Conservation (phyloP, 2,797 vertebrate species). For the Girardinus metallicus region DNA sequence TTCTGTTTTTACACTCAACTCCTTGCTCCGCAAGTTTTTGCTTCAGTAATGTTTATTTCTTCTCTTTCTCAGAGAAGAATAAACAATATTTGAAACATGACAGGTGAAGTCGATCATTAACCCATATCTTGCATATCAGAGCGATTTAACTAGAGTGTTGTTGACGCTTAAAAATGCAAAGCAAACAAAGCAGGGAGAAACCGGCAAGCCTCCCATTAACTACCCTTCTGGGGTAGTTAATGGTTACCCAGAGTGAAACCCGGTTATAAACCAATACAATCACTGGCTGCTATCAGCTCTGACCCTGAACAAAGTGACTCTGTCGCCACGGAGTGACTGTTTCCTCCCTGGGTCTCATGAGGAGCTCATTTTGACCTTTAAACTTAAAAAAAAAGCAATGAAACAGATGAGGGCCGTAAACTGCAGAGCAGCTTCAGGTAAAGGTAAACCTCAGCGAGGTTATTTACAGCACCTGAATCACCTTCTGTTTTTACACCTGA, state of each 20-base stretch:
- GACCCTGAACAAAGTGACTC: conserved; percentile 67
- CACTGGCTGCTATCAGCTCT: conserved; percentile 61
- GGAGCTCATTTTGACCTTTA: conserved; percentile 49
- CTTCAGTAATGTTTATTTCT: not conserved
- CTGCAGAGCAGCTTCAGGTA: not conserved
- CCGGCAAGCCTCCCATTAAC: conserved; percentile 39
- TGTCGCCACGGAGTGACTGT: not conserved
- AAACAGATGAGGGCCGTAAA: conserved; percentile 30
- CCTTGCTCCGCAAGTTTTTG: not conserved
- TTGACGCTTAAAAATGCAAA: conserved; percentile 47
- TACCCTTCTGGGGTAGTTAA: conserved; percentile 76
- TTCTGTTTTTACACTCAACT: not conserved
- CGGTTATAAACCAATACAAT: conserved; percentile 69
- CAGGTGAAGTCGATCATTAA: conserved; percentile 50
- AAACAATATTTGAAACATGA: conserved; percentile 21
- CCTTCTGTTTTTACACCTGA: conserved; percentile 35
- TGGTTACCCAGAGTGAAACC: conserved; percentile 83
- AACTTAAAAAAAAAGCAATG: conserved; percentile 22
- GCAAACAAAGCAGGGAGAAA: conserved; percentile 59
- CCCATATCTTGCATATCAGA: conserved; percentile 11
- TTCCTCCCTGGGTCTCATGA: conserved; percentile 12
- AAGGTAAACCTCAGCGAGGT: not conserved
- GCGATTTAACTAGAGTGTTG: conserved; percentile 19
- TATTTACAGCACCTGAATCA: conserved; percentile 41
- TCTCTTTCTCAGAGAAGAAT: conserved; percentile 1